Evolutionary conservation across 1,140 invertebrate genomes (phyloP).

Genomic region (Pararge aegeria): DNA sequence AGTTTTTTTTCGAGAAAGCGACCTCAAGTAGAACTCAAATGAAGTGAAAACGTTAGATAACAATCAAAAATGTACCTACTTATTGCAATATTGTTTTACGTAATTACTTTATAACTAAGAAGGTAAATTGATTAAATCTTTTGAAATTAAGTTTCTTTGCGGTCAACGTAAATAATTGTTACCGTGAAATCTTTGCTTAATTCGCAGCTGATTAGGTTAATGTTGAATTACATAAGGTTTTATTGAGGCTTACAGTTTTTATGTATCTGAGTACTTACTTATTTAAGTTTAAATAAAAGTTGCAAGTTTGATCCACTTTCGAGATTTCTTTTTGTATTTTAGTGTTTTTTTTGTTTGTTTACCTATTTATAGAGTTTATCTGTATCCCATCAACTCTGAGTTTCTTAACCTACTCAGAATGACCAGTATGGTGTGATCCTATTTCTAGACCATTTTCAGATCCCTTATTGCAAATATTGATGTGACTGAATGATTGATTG

Average conservation of each 20-base stretch:
- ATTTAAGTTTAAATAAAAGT: neutral
- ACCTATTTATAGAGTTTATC: no score
- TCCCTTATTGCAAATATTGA: no score
- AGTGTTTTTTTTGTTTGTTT: no score
- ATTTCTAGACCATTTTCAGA: no score
- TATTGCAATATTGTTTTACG: neutral
- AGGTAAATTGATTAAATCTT: slow-evolving; percentile 5
- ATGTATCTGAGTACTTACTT: neutral
- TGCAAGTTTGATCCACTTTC: no score
- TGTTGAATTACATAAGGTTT: slow-evolving; percentile 1
- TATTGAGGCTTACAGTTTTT: neutral
- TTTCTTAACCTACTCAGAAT: no score
- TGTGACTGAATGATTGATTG: no score
- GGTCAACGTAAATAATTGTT: slow-evolving; percentile 1
- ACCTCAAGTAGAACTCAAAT: no score
- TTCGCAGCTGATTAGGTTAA: slow-evolving; percentile 7
- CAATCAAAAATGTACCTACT: neutral
- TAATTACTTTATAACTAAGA: neutral
- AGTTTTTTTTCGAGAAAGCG: no score
- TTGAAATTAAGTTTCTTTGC: neutral
- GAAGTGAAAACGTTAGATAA: neutral
- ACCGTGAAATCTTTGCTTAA: slow-evolving; percentile 2
- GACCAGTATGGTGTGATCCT: no score
- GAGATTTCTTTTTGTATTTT: no score
- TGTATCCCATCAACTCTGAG: no score